phyloP scores from a whole-genome alignment of 2,113 vertebrate species.

The Salminus brasiliensis region DNA sequence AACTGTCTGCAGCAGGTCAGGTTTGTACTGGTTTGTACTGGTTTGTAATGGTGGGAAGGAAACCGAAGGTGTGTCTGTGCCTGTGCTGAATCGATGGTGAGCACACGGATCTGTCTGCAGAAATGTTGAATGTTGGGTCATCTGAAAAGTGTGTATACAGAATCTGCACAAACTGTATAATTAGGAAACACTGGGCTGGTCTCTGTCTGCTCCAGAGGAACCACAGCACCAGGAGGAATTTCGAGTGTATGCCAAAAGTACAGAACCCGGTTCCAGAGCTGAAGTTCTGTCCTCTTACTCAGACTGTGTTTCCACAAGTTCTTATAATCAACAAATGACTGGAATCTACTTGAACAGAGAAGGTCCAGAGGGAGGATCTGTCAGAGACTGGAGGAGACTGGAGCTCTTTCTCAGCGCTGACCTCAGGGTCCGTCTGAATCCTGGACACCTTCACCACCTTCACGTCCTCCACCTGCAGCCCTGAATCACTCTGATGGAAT shows the following conservation, averaged over 20 bases:
- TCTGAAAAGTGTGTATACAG: too few relatives aligned
- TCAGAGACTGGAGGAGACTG: too few relatives aligned
- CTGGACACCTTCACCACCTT: not conserved
- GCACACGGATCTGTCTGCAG: too few relatives aligned
- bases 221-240: not conserved
- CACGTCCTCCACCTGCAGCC: too few relatives aligned
- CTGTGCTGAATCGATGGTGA: too few relatives aligned
- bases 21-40: too few relatives aligned
- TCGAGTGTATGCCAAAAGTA: not conserved
- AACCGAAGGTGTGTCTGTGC: too few relatives aligned
- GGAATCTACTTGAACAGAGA: constrained; percentile 1
- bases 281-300: not conserved
- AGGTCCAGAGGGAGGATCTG: not conserved
- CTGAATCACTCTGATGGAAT: constrained; percentile 51
- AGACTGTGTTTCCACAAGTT: not conserved
- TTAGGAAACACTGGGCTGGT: not conserved
- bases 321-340: constrained; percentile 22
- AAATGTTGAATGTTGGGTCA: too few relatives aligned
- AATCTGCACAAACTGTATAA: too few relatives aligned
- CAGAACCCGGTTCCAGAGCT: not conserved
- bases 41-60: too few relatives aligned
- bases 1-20: too few relatives aligned
- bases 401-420: not conserved
- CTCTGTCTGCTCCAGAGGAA: not conserved
- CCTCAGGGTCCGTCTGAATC: not conserved